Percentiles rank a stretch among this genome's conserved stretches.
Conservation (phyloP, 2,113 vertebrate genomes). For the Oceanites oceanicus region DNA sequence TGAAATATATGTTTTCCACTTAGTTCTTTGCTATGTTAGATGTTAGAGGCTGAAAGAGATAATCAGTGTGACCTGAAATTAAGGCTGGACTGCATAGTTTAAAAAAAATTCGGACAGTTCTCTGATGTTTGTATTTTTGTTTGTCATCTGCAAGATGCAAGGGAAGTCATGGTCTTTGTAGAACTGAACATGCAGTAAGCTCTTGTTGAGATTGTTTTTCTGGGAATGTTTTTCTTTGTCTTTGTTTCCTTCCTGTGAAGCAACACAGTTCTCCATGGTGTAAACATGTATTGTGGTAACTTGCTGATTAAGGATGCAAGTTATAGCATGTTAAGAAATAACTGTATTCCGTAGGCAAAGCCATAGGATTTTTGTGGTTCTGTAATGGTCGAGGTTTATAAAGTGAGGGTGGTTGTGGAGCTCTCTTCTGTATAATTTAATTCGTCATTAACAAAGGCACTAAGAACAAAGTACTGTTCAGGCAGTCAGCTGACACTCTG, state of each 20-base stretch:
- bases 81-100: background rate
- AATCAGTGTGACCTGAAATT: background rate
- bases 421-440: slow-evolving; percentile 21
- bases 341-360: background rate
- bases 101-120: rapidly evolving
- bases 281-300: background rate
- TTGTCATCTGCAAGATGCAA: background rate
- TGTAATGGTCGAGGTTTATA: background rate
- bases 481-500: slow-evolving; percentile 52
- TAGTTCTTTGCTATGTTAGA: background rate
- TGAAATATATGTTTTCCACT: background rate
- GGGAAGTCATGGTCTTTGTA: background rate
- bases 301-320: background rate
- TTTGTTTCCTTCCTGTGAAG: background rate
- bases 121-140: background rate
- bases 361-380: background rate
- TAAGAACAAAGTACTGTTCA: slow-evolving; percentile 44
- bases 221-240: background rate
- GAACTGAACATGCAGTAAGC: background rate
- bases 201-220: background rate
- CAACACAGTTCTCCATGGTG: background rate
- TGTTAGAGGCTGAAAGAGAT: background rate
- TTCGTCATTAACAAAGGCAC: slow-evolving; percentile 56
- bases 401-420: background rate
- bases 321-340: background rate